These are phyloP conservation scores for Echinometra lucunter DNA, from an alignment of 53 echinoderm and acorn worm species.

Conservation along the genomic window DNA sequence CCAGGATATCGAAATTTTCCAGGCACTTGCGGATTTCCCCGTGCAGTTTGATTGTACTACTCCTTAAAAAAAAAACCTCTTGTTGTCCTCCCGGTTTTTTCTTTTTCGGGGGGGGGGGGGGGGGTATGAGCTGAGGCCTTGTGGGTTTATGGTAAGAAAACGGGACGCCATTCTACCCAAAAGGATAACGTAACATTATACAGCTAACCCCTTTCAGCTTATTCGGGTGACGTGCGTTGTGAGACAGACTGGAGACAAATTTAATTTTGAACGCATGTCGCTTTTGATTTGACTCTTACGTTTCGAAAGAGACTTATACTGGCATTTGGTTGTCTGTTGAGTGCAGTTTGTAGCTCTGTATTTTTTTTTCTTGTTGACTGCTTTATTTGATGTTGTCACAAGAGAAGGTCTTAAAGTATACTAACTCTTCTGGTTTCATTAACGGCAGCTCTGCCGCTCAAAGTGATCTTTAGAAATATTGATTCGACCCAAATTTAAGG, in stretches of 20 bases:
- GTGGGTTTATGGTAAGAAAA: no score
- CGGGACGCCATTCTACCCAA: no score
- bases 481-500: background rate
- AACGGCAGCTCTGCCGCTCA: background rate
- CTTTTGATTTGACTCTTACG: background rate
- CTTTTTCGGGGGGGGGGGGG: no score
- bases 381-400: background rate
- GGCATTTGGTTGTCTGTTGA: no score
- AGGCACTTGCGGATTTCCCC: no score
- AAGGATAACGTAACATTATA: background rate
- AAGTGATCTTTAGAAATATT: background rate
- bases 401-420: background rate
- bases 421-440: background rate
- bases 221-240: background rate
- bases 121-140: background rate
- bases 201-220: background rate
- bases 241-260: background rate
- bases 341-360: background rate
- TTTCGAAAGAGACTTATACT: background rate
- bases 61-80: no score
- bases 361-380: slow-evolving; percentile 15
- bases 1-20: no score
- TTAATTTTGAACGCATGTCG: background rate
- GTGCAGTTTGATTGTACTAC: no score
- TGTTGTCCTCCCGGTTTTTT: no score